Evolutionary conservation across 2,797 vertebrate genomes (phyloP), one percentile per base, ranked within the genome.

Genomic region (Naso thynnoides): DNA sequence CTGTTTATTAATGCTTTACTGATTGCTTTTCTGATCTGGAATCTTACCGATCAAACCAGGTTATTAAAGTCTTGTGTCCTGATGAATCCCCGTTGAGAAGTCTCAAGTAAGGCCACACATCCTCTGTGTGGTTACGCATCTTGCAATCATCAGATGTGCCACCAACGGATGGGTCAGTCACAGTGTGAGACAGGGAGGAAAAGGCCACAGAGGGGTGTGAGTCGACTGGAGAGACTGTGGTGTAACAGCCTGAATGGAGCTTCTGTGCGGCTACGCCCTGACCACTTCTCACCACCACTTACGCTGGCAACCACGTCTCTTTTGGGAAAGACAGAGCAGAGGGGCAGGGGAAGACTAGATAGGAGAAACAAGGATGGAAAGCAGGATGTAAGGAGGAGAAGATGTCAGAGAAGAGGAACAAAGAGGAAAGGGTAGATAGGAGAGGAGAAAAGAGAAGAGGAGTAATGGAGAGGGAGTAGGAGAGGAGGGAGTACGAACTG

Each of bases 221-320:
- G 86, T 87, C 60, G n/a, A 85, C 67, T 78, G 68, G 72, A 85
- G 80, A 85, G 80, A 86, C 82, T 79, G 79, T 70, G 86, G 73
- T 81, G 79, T 79, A 79, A 84, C 83, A 68, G 81, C 56, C 85
- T 94, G 90, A 94, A 94, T 92, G 82, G 88, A 83, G 86, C 88
- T 90, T 93, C 90, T 94, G 91, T 94, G 90, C 78, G 83, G 69
- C 82, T 79, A 76, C 73, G 65, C 83, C 69, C 70, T 52, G 26
- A 57, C 73, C 86, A 69, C 72, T 65, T 70, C 81, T 76, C 78
- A 24, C 57, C 38, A 44, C 71, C 44, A 56, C 76, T 76, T 60
- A 74, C 64, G 36, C 78, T 82, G 82, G 81, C 88, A 81, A 58
- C 68, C 86, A 62, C 69, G 16, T 77, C 73, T 85, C 78, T 77